Evolutionary conservation across 2,797 vertebrate genomes (phyloP).

Genomic region (Melanotaenia boesemani): DNA sequence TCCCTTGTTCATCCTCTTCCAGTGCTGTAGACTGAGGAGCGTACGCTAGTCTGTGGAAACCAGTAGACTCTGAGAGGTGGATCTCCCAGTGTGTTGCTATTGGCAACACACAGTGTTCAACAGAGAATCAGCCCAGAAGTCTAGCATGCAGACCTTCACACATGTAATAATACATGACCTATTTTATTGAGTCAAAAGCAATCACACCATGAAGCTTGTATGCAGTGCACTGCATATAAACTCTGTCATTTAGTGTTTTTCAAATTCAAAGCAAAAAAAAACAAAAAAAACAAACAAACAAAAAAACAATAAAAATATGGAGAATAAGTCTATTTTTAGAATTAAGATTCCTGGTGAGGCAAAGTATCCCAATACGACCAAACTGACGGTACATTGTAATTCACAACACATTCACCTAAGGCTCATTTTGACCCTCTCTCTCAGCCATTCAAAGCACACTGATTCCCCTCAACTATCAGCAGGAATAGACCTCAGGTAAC

Average conservation of each 20-base stretch:
- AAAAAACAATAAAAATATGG: too few species aligned
- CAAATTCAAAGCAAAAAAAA: conserved; percentile 4
- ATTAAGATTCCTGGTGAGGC: conserved; percentile 12
- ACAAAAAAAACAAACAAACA: neutral
- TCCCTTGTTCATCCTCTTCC: conserved; percentile 61
- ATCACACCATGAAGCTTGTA: conserved; percentile 18
- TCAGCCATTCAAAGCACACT: conserved; percentile 54
- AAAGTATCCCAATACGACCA: conserved; percentile 36
- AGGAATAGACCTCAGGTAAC: conserved; percentile 35
- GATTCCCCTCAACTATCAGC: conserved; percentile 47
- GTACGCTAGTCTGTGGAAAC: conserved; percentile 64
- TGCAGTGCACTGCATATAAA: conserved; percentile 4
- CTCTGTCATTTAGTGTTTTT: neutral
- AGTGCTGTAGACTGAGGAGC: conserved; percentile 70
- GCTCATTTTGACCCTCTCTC: conserved; percentile 35
- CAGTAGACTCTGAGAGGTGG: conserved; percentile 70
- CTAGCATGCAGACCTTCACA: conserved; percentile 55
- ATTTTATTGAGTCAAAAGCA: conserved; percentile 43
- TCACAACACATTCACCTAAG: conserved; percentile 60
- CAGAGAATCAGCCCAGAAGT: conserved; percentile 49
- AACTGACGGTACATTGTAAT: conserved; percentile 57
- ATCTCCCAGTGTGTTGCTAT: conserved; percentile 77
- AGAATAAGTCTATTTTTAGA: conserved; percentile 12
- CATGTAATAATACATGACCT: conserved; percentile 67
- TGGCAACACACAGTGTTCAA: conserved; percentile 72